Conservation (phyloP, 2,113 vertebrate genomes). For the Oceanites oceanicus region DNA sequence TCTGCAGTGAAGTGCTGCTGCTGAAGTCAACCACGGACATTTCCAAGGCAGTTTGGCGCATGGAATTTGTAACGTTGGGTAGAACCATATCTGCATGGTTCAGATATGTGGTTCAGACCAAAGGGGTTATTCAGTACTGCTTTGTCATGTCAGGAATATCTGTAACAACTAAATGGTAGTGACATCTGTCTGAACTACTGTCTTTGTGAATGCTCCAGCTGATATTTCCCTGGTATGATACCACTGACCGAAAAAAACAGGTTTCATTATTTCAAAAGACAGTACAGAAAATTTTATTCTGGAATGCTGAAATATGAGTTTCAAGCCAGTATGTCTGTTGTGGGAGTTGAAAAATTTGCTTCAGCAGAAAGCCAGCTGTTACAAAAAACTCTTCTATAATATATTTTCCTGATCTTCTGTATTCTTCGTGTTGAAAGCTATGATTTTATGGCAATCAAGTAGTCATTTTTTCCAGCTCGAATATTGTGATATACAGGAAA, state of each 20-base stretch:
- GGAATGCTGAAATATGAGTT: constrained; percentile 31
- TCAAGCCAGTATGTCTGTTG: background rate
- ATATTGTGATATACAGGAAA: background rate
- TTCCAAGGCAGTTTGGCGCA: background rate
- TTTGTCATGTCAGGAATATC: background rate
- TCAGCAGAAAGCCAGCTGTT: constrained; percentile 33
- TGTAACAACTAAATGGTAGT: background rate
- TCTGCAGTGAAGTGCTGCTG: background rate
- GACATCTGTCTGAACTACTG: background rate
- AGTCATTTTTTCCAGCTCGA: background rate
- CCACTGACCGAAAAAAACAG: background rate
- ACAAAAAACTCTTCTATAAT: constrained; percentile 5
- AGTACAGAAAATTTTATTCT: background rate
- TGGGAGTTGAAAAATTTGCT: constrained; percentile 56
- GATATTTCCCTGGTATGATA: background rate
- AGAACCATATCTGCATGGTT: background rate
- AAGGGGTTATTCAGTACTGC: background rate
- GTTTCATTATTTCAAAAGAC: background rate
- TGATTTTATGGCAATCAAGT: background rate
- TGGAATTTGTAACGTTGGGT: background rate
- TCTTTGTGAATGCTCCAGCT: background rate
- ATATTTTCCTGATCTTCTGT: background rate
- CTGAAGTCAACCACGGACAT: background rate
- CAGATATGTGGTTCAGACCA: background rate
- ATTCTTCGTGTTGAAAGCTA: background rate